Percentiles rank a stretch among this genome's conserved stretches.
Conservation (phyloP, 2,797 vertebrate species). For the Notolabrus celidotus region DNA sequence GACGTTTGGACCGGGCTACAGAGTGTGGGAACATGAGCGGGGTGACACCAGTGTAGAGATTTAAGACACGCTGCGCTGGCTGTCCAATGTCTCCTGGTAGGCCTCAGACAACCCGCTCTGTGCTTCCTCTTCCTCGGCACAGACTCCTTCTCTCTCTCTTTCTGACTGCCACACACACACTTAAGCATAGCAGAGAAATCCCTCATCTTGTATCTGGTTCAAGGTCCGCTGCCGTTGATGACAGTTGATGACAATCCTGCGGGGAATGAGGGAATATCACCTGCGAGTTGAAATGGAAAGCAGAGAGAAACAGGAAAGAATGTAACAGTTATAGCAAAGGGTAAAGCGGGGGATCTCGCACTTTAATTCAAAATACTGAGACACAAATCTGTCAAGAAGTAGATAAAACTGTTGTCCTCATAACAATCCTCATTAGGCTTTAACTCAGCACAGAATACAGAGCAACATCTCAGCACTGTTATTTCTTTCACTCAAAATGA, state of each 20-base stretch:
- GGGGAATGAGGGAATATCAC: conserved; percentile 72
- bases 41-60: conserved; percentile 70
- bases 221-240: conserved; percentile 84
- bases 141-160: conserved; percentile 51
- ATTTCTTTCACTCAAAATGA: background rate
- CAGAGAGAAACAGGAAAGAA: conserved; percentile 18
- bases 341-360: conserved; percentile 7
- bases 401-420: conserved; percentile 20
- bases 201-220: conserved; percentile 84
- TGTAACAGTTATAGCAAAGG: background rate
- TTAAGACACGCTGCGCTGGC: conserved; percentile 74
- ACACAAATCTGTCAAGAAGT: conserved; percentile 5
- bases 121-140: conserved; percentile 35
- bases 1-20: conserved; percentile 48
- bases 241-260: conserved; percentile 82
- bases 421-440: conserved; percentile 13
- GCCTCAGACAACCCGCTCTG: conserved; percentile 50
- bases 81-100: conserved; percentile 74
- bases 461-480: conserved; percentile 1
- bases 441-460: background rate
- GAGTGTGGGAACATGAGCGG: conserved; percentile 59
- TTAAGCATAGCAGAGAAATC: conserved; percentile 71
- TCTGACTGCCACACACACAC: conserved; percentile 54
- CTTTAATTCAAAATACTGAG: conserved; percentile 46
- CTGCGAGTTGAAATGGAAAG: conserved; percentile 66